Base-by-base conservation (phyloP, 2,113 vertebrate genomes). In the Rhineura floridana region DNA sequence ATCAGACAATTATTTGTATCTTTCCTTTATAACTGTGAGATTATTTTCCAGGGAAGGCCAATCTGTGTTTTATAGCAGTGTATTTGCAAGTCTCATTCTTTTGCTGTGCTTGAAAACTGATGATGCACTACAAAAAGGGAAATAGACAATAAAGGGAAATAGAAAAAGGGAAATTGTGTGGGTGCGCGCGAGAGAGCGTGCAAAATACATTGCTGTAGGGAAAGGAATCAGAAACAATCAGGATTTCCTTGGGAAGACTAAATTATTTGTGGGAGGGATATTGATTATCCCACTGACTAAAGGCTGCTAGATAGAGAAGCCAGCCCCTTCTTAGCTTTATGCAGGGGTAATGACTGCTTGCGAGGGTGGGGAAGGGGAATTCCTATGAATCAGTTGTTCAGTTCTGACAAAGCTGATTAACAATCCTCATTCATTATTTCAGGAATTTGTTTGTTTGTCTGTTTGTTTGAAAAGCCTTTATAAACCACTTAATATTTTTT, bases 11-110 rank as follows among this genome's bases (percentile, higher is more conserved):
- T 75, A 69, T 85, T 62, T 86, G 12, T 84, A 84, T 69, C 2
- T 46, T 89, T 44, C 46, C 30, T 75, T 84, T 55, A n/a, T 79
- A 77, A 87, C 48, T 44, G 55, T 65, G 39, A 91, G 39, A 10
- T 77, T 85, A 48, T 84, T 94, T 85, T 91, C 65, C 67, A 81
- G 75, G 72, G n/a, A 72, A 89, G 3, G 36, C 11, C 8, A 86
- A 86, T 89, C 19, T 89, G 2, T 84, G 39, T 84, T 82, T 80
- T 87, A 87, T 75, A 44, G 44, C 44, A 55, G 89, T 6, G 39
- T 28, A 55, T 63, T 36, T 89, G 42, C 4, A 30, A 82, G 52
- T 62, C n/a, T 76, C 87, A 67, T 19, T 77, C 28, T 87, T 91
- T 87, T 52, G 23, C 73, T 87, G 13, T 85, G 83, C 87, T 55